phyloP scores from a whole-genome alignment of 1,140 invertebrate species.

The Sycobia sp. region DNA sequence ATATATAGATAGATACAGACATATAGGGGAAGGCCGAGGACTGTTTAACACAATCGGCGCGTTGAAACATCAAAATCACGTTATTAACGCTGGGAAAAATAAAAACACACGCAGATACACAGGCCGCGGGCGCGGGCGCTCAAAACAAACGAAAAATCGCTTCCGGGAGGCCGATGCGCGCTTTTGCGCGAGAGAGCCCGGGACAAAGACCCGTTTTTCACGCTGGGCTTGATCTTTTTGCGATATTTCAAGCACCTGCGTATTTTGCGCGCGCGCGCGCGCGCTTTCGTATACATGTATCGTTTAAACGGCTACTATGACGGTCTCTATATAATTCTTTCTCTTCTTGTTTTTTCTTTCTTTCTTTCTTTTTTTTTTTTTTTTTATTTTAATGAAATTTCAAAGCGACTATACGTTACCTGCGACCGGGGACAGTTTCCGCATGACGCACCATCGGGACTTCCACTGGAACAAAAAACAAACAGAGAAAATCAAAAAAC shows the following conservation, averaged over 20 bases:
- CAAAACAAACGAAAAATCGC: neutral
- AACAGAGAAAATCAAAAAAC: too few species aligned
- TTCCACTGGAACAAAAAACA: constrained; percentile 74
- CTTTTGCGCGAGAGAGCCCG: neutral
- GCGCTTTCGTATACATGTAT: neutral
- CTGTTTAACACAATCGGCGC: constrained; percentile 16
- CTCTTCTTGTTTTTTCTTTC: too few species aligned
- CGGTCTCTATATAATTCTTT: too few species aligned
- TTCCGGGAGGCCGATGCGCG: neutral
- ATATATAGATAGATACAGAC: too few species aligned
- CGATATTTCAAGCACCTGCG: constrained; percentile 26
- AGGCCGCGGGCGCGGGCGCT: too few species aligned
- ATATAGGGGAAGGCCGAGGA: too few species aligned
- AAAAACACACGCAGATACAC: neutral
- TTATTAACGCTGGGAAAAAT: constrained; percentile 14
- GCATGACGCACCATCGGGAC: constrained; percentile 80
- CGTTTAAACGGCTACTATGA: too few species aligned
- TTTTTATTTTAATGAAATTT: too few species aligned
- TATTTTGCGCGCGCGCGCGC: neutral
- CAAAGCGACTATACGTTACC: constrained; percentile 65
- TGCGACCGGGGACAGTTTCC: constrained; percentile 81
- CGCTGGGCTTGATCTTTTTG: constrained; percentile 13
- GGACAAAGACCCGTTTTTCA: constrained; percentile 12
- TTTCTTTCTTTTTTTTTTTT: too few species aligned
- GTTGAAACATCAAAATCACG: constrained; percentile 5